Percentiles rank a stretch among this genome's conserved stretches.
Evolutionary conservation across 2,113 vertebrate species (phyloP).

Genomic region (Ictalurus punctatus): DNA sequence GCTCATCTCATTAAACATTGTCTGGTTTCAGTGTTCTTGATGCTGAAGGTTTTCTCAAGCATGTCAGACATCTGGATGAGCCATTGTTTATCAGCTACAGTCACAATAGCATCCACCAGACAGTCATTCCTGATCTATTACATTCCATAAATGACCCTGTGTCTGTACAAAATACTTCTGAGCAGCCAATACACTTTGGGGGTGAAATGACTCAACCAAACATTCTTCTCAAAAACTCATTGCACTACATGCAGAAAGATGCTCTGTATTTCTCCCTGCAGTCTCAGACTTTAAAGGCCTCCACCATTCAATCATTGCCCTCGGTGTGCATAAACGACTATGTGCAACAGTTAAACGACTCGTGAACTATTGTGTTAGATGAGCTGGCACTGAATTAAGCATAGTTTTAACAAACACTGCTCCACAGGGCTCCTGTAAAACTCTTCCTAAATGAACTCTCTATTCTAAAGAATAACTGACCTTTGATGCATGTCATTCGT

Average conservation of each 20-base stretch:
- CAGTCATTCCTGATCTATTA: constrained; percentile 42
- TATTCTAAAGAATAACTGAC: constrained; percentile 59
- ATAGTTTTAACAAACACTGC: constrained; percentile 33
- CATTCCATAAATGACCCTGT: constrained; percentile 42
- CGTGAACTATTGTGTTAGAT: constrained; percentile 38
- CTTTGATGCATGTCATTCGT: constrained; percentile 81
- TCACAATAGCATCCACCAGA: constrained; percentile 42
- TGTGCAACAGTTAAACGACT: constrained; percentile 44
- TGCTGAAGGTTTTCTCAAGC: constrained; percentile 50
- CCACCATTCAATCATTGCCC: constrained; percentile 7
- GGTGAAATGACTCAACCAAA: constrained; percentile 20
- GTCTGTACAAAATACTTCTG: constrained; percentile 33
- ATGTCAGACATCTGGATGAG: constrained; percentile 46
- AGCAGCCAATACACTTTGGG: constrained; percentile 2
- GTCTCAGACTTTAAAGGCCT: neutral
- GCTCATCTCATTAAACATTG: constrained; percentile 40
- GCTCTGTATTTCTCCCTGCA: neutral
- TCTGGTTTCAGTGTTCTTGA: constrained; percentile 41
- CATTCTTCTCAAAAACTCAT: neutral
- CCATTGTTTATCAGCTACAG: constrained; percentile 45
- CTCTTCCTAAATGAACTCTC: constrained; percentile 67
- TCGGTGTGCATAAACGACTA: constrained; percentile 13
- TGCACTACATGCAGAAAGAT: neutral
- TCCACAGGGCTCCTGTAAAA: constrained; percentile 65
- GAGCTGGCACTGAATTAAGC: constrained; percentile 35